Evolutionary conservation across 1,140 invertebrate genomes (phyloP).

Genomic region (Helicoverpa zea): DNA sequence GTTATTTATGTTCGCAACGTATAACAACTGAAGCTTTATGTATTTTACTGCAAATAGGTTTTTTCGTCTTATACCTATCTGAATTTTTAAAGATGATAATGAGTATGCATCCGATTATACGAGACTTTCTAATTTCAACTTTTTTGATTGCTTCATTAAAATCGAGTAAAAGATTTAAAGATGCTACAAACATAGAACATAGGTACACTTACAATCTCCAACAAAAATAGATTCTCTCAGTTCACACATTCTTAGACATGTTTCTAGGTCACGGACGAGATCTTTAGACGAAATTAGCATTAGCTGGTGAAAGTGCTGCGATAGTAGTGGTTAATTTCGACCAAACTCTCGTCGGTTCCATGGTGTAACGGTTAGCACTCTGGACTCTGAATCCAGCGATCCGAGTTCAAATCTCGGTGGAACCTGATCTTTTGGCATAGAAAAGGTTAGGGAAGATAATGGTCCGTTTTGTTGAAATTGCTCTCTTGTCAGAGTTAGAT

Average conservation of each 20-base stretch:
- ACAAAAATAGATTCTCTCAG: conserved; percentile 1
- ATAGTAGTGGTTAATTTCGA: neutral
- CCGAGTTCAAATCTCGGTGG: conserved; percentile 87
- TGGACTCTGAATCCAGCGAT: conserved; percentile 87
- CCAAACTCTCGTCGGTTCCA: conserved; percentile 60
- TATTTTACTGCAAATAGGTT: neutral
- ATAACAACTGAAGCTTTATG: neutral
- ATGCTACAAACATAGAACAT: neutral
- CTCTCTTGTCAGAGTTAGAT: too few species aligned
- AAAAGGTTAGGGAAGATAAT: neutral
- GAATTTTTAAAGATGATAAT: too few species aligned
- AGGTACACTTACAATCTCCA: neutral
- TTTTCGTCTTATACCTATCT: too few species aligned
- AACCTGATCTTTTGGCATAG: conserved; percentile 68
- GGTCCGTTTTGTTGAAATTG: too few species aligned
- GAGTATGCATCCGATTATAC: too few species aligned
- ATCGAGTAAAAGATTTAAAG: too few species aligned
- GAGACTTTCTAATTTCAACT: too few species aligned
- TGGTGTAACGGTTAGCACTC: conserved; percentile 86
- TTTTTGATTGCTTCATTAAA: too few species aligned
- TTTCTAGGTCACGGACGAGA: neutral
- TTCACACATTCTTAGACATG: conserved; percentile 28
- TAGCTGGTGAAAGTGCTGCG: conserved; percentile 30
- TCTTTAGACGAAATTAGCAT: conserved; percentile 3
- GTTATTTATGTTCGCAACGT: neutral